Evolutionary conservation across 2,797 vertebrate genomes (phyloP).

Genomic region (Hemibagrus guttatus): DNA sequence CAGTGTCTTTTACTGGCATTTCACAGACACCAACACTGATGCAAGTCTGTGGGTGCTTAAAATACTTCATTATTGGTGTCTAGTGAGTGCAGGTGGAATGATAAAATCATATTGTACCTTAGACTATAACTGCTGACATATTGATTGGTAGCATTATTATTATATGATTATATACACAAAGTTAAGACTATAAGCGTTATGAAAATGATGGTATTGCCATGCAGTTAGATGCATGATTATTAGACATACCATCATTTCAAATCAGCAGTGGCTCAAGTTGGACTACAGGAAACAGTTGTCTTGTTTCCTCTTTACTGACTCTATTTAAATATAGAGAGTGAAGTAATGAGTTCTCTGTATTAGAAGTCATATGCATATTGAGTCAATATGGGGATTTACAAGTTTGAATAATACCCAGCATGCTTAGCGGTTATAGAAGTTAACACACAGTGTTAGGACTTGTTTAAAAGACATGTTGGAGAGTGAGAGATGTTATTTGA

Average conservation of each 20-base stretch:
- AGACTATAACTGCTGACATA: not conserved
- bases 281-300: not conserved
- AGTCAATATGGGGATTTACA: slow-evolving; percentile 11
- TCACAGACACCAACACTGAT: not conserved
- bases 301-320: not conserved
- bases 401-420: not conserved
- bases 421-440: not conserved
- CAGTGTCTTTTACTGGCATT: not conserved
- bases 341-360: not conserved
- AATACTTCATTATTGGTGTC: slow-evolving; percentile 15
- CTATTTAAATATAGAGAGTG: not conserved
- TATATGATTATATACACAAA: not conserved
- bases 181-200: not conserved
- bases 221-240: not conserved
- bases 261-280: not conserved
- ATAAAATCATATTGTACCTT: not conserved
- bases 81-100: not conserved
- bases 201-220: not conserved
- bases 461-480: not conserved
- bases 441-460: not conserved
- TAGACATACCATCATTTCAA: not conserved
- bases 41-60: not conserved
- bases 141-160: not conserved
- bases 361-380: slow-evolving; percentile 1
- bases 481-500: not conserved